Conservation (phyloP, 1,140 invertebrate species). For the Papilio machaon region DNA sequence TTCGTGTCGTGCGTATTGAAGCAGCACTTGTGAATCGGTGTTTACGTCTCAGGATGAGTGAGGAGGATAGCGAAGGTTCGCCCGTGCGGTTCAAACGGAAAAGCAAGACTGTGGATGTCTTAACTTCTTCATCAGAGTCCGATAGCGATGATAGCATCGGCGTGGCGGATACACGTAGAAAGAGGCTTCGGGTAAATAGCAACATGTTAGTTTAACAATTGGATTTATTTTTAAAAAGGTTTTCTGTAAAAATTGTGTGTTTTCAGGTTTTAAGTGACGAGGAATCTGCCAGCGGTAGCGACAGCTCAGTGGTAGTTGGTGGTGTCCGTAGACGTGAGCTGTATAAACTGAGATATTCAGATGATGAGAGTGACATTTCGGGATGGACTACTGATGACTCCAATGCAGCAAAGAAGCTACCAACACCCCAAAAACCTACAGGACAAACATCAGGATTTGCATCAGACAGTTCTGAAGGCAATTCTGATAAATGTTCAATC, state of each 20-base stretch:
- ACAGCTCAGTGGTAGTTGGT: slow-evolving; percentile 58
- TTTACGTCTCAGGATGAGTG: slow-evolving; percentile 70
- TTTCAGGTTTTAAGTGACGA: slow-evolving; percentile 73
- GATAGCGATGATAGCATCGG: slow-evolving; percentile 71
- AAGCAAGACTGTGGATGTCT: slow-evolving; percentile 62
- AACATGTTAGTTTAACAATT: background rate
- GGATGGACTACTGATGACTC: slow-evolving; percentile 52
- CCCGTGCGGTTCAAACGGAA: slow-evolving; percentile 63
- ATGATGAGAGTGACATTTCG: slow-evolving; percentile 73
- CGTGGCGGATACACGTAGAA: slow-evolving; percentile 64
- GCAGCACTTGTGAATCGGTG: slow-evolving; percentile 51
- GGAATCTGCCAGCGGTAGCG: slow-evolving; percentile 64
- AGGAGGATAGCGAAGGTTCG: slow-evolving; percentile 70
- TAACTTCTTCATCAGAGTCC: slow-evolving; percentile 65
- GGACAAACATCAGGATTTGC: slow-evolving; percentile 72
- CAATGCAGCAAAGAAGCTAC: slow-evolving; percentile 44
- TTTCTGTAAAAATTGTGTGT: slow-evolving; percentile 20
- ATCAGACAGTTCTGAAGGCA: slow-evolving; percentile 86
- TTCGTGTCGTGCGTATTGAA: slow-evolving; percentile 74
- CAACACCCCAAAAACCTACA: slow-evolving; percentile 36
- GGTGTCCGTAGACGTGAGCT: slow-evolving; percentile 55
- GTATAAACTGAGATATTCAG: slow-evolving; percentile 67
- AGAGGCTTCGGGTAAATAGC: slow-evolving; percentile 71
- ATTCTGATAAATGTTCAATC: slow-evolving; percentile 92
- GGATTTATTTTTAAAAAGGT: background rate